Evolutionary conservation across 2,888 invertebrate species (phyloP), one percentile per base, ranked within the genome.

Genomic region (Melanostoma mellinum): DNA sequence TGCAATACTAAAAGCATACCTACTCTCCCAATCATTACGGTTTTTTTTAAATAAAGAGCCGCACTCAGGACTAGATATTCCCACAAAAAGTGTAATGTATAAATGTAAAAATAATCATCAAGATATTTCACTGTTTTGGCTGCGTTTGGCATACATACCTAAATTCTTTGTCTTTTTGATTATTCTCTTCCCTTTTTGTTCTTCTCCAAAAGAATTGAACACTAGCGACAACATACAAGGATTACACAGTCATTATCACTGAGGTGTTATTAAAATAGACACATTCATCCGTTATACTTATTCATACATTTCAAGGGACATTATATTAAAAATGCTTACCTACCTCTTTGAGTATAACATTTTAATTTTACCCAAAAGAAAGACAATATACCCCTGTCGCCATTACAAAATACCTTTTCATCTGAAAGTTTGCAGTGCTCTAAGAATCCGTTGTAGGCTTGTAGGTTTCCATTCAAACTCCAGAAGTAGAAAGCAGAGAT

Each of bases 281-380:
- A 74, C 71, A 75, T 63, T 55, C 73, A 63, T 63, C 46, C 58
- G 9, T 42, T 74, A 67, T 79, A 69, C 79, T 74, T 79, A 79
- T 84, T 74, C 78, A 74, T 79, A 79, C 74, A 56, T 78, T 55
- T 61, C 80, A 80, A 85, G 73, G 80, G 80, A 80, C 85, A 85
- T 20, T 20, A 20, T 80, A 85, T 85, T 80, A 80, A 85, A 85
- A 85, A 85, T 84, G 75, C 67, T 80, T 85, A 85, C 80, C 20
- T 20, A 20, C 1, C 67, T 80, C 85, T 85, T 85, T 85, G 85
- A 85, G 80, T 76, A 72, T 58, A 56, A 85, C 85, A 85, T 85
- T 85, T 80, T 85, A 85, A 85, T 85, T 80, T 85, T 68, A 76
- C 80, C 80, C 85, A 76, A 85, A 85, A 80, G 84, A 75, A 80